Conservation (phyloP, 2,797 vertebrate species). For the Catharus ustulatus region DNA sequence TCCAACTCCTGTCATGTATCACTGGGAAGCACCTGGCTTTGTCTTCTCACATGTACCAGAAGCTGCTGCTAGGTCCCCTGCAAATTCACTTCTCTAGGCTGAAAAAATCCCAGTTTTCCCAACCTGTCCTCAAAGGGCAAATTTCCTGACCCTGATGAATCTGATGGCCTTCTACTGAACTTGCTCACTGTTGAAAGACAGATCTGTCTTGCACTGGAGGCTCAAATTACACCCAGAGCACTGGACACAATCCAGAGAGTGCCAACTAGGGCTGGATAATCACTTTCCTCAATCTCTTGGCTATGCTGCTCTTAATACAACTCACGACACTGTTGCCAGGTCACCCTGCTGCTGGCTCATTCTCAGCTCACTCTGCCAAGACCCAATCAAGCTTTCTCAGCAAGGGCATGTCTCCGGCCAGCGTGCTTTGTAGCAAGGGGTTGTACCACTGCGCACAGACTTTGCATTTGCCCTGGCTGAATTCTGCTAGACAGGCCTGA, state of each 20-base stretch:
- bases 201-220: background rate
- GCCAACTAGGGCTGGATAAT: background rate
- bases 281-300: background rate
- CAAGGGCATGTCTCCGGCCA: background rate
- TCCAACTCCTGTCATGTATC: rapidly evolving
- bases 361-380: background rate
- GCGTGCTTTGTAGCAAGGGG: background rate
- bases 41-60: background rate
- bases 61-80: background rate
- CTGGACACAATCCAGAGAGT: background rate
- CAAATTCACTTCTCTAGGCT: background rate
- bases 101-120: background rate
- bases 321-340: background rate
- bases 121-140: background rate
- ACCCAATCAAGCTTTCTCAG: background rate
- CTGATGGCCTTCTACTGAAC: background rate
- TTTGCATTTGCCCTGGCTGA: background rate
- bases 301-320: background rate
- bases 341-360: background rate
- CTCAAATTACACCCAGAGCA: background rate
- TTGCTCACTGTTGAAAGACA: background rate
- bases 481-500: background rate
- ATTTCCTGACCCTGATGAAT: background rate
- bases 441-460: background rate
- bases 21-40: background rate